A percentile compares a stretch with the other conserved stretches of the same genome.
Conservation (phyloP, 2,113 vertebrate genomes). For the Callopanchax toddi region DNA sequence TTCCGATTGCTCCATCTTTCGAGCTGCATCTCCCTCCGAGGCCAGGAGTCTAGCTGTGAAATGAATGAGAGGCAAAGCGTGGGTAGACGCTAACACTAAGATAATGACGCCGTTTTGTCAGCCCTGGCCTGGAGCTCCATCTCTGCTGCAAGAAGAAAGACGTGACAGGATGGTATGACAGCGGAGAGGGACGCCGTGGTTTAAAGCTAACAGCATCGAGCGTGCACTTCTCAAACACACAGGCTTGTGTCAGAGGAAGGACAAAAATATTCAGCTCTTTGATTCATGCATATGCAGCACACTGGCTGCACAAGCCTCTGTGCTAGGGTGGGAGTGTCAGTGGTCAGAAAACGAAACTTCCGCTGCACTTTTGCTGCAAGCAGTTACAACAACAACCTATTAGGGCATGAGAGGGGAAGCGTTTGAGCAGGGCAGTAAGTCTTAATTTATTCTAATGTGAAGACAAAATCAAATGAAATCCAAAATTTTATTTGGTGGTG, state of each 20-base stretch:
- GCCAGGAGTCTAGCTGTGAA: conserved; percentile 65
- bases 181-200: conserved; percentile 19
- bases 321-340: conserved; percentile 35
- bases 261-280: conserved; percentile 19
- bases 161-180: conserved; percentile 39
- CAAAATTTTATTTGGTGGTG: conserved; percentile 31
- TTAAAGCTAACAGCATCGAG: conserved; percentile 17
- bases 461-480: conserved; percentile 13
- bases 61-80: conserved; percentile 69
- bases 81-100: conserved; percentile 65
- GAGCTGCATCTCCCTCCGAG: conserved; percentile 55
- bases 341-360: conserved; percentile 42
- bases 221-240: conserved; percentile 23
- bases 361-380: conserved; percentile 21
- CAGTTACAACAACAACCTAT: conserved; percentile 28
- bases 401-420: conserved; percentile 28
- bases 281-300: conserved; percentile 37
- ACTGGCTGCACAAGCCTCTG: conserved; percentile 35
- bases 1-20: conserved; percentile 42
- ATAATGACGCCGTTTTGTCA: conserved; percentile 75
- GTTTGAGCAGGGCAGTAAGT: conserved; percentile 25
- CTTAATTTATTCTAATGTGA: conserved; percentile 5
- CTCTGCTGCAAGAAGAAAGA: conserved; percentile 55
- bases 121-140: conserved; percentile 57
- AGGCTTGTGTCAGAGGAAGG: conserved; percentile 11